Conservation (phyloP, 2,113 vertebrate species). For the Notarius lentiginosus region DNA sequence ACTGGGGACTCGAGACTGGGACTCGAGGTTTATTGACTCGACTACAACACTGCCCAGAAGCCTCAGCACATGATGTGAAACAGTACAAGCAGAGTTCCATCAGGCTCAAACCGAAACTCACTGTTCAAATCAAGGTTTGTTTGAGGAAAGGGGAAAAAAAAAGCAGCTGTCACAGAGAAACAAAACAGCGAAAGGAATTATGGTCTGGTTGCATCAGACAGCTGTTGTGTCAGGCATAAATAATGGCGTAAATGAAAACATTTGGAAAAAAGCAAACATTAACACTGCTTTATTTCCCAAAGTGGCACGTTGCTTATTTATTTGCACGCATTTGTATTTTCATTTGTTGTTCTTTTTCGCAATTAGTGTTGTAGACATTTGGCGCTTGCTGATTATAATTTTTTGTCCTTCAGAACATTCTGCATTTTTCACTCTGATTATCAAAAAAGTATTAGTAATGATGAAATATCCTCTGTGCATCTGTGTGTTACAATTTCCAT, state of each 20-base stretch:
- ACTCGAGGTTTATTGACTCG: too few species aligned
- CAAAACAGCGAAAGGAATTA: not conserved
- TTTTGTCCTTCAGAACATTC: not conserved
- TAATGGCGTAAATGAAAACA: slow-evolving; percentile 16
- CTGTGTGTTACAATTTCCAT: not conserved
- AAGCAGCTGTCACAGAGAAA: not conserved
- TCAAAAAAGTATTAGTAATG: not conserved
- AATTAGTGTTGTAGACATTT: not conserved
- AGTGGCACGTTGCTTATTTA: too few species aligned
- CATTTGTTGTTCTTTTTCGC: not conserved
- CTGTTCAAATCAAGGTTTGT: slow-evolving; percentile 24
- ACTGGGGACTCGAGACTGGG: too few species aligned
- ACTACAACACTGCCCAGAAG: not conserved
- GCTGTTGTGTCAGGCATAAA: slow-evolving; percentile 13
- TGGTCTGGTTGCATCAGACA: slow-evolving; percentile 10
- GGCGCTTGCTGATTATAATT: not conserved
- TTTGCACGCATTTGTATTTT: not conserved
- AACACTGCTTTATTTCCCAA: not conserved
- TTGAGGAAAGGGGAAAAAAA: not conserved
- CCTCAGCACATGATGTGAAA: slow-evolving; percentile 19
- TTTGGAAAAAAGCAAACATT: not conserved
- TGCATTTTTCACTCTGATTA: not conserved
- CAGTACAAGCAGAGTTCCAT: slow-evolving; percentile 37
- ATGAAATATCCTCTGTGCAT: not conserved
- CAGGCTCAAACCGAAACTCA: not conserved